Evolutionary conservation across 2,888 invertebrate species (phyloP), one percentile per base, ranked within the genome.

Genomic region (Automeris io): DNA sequence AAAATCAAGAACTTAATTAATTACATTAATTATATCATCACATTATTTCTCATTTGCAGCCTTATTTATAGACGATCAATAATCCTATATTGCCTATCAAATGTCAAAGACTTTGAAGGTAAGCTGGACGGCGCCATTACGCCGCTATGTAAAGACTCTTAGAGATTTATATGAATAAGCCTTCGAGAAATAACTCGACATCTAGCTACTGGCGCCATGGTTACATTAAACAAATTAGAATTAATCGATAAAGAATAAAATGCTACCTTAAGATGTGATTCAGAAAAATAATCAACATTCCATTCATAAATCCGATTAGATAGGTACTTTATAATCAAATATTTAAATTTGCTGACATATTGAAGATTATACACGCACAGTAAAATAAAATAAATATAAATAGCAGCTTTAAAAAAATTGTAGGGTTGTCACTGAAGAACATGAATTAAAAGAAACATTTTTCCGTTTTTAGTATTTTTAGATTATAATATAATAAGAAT

Each of bases 251-350:
- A 16, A 16, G 29, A 29, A 29, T 29, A 29, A 29, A 29, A 29
- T 29, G 29, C 29, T 29, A 29, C 29, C 29, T 29, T 16, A 16
- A 16, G 8, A 16, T 11, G 9, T 23, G 31, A 26, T 11, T 37
- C 32, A 23, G 22, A 12, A 21, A 16, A 29, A 38, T 33, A 33
- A 38, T 33, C 34, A 39, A 29, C 26, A 39, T 39, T 39, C 33
- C 36, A 21, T 13, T 33, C 7, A 22, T 25, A 46, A 61, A 58
- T 59, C 47, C 51, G 57, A 61, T 62, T 61, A 54, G 47, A 61
- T 59, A 55, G 44, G 52, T 55, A 71, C 70, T 79, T 79, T 73
- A 77, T 60, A 77, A 80, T 81, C 71, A 77, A 79, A 78, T 77
- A 80, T 80, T 80, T 58, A 79, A 80, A 80, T 79, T 67, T 55